Evolutionary conservation across 2,888 invertebrate species (phyloP).

Genomic region (Melanargia galathea): DNA sequence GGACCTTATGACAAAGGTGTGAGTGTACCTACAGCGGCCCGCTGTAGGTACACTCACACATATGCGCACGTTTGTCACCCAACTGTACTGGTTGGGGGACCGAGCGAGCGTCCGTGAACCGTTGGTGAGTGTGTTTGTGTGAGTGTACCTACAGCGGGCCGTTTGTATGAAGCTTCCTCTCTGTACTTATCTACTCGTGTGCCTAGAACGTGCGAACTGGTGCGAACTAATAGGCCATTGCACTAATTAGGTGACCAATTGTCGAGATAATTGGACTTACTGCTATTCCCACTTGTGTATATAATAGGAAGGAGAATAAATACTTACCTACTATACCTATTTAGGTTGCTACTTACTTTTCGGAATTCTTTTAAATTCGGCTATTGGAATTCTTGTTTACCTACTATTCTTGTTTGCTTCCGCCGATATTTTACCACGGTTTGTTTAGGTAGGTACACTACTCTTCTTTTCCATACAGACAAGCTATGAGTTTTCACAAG

Average conservation of each 20-base stretch:
- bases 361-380: not conserved
- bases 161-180: too few relatives aligned
- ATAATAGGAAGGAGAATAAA: not conserved
- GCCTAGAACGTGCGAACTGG: not conserved
- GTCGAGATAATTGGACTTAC: not conserved
- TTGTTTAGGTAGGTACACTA: not conserved
- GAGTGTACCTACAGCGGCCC: too few relatives aligned
- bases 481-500: not conserved
- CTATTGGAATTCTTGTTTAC: not conserved
- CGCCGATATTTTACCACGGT: too few relatives aligned
- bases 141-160: too few relatives aligned
- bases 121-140: too few relatives aligned
- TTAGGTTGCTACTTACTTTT: not conserved
- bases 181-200: too few relatives aligned
- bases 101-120: too few relatives aligned
- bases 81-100: too few relatives aligned
- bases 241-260: slow-evolving; percentile 10
- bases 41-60: too few relatives aligned
- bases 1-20: too few relatives aligned
- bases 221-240: not conserved
- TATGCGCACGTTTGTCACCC: too few relatives aligned
- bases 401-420: too few relatives aligned
- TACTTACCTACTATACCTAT: slow-evolving; percentile 4
- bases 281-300: not conserved
- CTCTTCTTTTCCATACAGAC: not conserved